Percentiles rank a stretch among this genome's conserved stretches.
These are phyloP conservation scores for Bombus superbus DNA, from an alignment of 1,140 invertebrate genomes.

Conservation along the genomic window DNA sequence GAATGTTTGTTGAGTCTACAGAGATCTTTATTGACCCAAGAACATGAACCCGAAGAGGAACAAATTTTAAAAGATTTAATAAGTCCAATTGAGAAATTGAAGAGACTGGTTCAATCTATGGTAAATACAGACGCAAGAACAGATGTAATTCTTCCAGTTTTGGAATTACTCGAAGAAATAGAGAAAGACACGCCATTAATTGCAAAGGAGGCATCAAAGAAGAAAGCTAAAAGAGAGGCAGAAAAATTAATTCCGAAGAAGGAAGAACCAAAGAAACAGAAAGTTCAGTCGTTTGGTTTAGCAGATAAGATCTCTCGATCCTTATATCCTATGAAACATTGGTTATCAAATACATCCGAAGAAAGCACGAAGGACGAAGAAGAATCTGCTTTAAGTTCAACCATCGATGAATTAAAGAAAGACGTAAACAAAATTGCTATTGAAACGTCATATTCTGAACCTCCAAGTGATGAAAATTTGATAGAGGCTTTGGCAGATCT, in stretches of 20 bases:
- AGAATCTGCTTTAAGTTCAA: conserved; percentile 47
- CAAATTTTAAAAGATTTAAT: conserved; percentile 67
- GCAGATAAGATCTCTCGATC: conserved; percentile 47
- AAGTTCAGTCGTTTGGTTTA: background rate
- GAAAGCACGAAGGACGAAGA: conserved; percentile 49
- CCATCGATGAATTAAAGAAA: conserved; percentile 62
- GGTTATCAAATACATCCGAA: conserved; percentile 61
- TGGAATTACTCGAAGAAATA: conserved; percentile 74
- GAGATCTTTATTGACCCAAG: conserved; percentile 70
- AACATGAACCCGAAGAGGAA: conserved; percentile 64
- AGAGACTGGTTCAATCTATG: conserved; percentile 59
- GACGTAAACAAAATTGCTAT: conserved; percentile 66
- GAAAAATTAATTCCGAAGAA: conserved; percentile 30
- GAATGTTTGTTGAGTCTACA: conserved; percentile 72
- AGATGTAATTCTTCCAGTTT: conserved; percentile 53
- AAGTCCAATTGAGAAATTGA: conserved; percentile 66
- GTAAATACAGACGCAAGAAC: conserved; percentile 42
- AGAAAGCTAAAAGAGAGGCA: conserved; percentile 38
- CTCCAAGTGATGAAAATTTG: conserved; percentile 64
- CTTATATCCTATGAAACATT: conserved; percentile 66
- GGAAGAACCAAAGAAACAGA: background rate
- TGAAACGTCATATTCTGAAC: conserved; percentile 68
- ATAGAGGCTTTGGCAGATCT: conserved; percentile 65
- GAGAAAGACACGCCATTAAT: conserved; percentile 68
- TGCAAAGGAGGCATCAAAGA: conserved; percentile 64